A percentile compares a stretch with the other conserved stretches of the same genome.
Conservation (phyloP, 2,888 invertebrate species). For the Sipunculus nudus region DNA sequence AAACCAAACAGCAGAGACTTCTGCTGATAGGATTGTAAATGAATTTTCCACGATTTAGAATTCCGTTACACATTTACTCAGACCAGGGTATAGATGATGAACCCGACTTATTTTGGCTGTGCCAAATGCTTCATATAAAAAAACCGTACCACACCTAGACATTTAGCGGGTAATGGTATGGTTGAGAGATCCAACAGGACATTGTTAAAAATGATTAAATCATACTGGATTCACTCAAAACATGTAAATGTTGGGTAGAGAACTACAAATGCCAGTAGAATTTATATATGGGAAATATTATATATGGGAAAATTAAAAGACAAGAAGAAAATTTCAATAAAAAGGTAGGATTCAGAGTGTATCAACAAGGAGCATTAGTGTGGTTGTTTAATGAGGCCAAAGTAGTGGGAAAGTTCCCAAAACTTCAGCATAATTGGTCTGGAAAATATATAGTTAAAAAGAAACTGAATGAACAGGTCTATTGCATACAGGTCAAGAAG, state of each 20-base stretch:
- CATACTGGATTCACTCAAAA: constrained; percentile 36
- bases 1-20: constrained; percentile 31
- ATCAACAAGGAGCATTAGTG: no score
- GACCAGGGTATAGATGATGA: constrained; percentile 36
- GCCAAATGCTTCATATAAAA: constrained; percentile 29
- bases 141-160: constrained; percentile 28
- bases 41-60: constrained; percentile 31
- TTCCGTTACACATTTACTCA: constrained; percentile 23
- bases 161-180: constrained; percentile 31
- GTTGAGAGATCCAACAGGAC: constrained; percentile 29
- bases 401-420: no score
- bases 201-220: constrained; percentile 24
- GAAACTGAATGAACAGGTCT: no score
- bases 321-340: no score
- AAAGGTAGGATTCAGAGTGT: no score
- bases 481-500: no score
- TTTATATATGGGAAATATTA: constrained; percentile 14
- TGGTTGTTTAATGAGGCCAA: no score
- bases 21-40: constrained; percentile 26
- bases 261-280: constrained; percentile 33
- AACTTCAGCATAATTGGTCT: no score
- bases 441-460: no score
- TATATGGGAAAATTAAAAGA: no score
- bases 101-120: constrained; percentile 36
- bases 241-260: constrained; percentile 31